Evolutionary conservation across 2,888 invertebrate genomes (phyloP).

Genomic region (Heterodera filipjevi): DNA sequence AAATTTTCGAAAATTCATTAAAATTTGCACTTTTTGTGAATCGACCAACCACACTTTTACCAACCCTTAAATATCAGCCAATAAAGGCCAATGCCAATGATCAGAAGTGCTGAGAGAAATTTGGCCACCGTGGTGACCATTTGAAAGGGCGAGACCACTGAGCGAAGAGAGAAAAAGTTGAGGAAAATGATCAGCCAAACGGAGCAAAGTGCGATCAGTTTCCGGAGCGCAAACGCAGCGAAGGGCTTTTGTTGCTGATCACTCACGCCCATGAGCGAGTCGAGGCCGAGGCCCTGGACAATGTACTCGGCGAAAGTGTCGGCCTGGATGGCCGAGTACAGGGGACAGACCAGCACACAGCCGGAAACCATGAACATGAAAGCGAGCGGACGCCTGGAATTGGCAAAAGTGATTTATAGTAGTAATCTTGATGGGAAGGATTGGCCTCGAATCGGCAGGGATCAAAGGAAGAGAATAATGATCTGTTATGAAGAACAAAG

Average conservation of each 20-base stretch:
- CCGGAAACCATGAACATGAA: slow-evolving; percentile 63
- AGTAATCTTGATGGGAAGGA: no score
- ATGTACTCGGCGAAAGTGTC: slow-evolving; percentile 61
- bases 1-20: not conserved
- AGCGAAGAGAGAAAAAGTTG: slow-evolving; percentile 62
- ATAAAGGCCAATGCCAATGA: slow-evolving; percentile 57
- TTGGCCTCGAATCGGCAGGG: no score
- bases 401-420: no score
- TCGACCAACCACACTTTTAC: no score
- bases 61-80: slow-evolving; percentile 48
- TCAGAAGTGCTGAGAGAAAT: slow-evolving; percentile 51
- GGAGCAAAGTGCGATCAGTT: slow-evolving; percentile 3
- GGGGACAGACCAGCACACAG: slow-evolving; percentile 61
- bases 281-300: slow-evolving; percentile 48
- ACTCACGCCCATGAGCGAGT: slow-evolving; percentile 32
- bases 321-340: slow-evolving; percentile 61
- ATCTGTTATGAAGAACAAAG: no score
- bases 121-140: slow-evolving; percentile 57
- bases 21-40: not conserved
- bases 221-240: slow-evolving; percentile 12
- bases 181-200: slow-evolving; percentile 39
- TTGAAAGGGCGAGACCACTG: slow-evolving; percentile 58
- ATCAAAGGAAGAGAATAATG: no score
- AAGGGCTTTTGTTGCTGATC: slow-evolving; percentile 7
- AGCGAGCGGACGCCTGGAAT: slow-evolving; percentile 58